phyloP scores from a whole-genome alignment of 2,113 vertebrate species.

The Oplegnathus fasciatus region DNA sequence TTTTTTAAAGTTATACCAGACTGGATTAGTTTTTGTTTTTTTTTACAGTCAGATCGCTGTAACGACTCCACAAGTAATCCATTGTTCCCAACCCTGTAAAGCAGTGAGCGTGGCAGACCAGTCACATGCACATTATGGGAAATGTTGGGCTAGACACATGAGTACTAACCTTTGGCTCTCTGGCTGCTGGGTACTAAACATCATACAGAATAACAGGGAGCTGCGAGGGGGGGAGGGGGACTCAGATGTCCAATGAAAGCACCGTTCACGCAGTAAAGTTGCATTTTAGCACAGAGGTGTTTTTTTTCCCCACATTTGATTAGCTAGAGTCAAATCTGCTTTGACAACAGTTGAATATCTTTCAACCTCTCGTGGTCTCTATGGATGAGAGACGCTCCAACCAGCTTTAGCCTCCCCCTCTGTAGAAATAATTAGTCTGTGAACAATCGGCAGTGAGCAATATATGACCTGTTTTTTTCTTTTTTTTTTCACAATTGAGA shows the following conservation, averaged over 20 bases:
- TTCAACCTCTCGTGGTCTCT: slow-evolving; percentile 40
- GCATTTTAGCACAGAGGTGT: slow-evolving; percentile 54
- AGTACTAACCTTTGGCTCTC: slow-evolving; percentile 69
- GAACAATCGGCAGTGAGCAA: slow-evolving; percentile 67
- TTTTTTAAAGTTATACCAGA: slow-evolving; percentile 32
- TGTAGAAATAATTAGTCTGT: slow-evolving; percentile 54
- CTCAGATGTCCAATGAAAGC: slow-evolving; percentile 66
- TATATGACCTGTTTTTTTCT: slow-evolving; percentile 57
- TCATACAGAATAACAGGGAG: slow-evolving; percentile 69
- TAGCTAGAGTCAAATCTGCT: slow-evolving; percentile 36
- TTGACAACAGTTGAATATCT: slow-evolving; percentile 24
- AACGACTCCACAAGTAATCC: slow-evolving; percentile 48
- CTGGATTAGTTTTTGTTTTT: slow-evolving; percentile 23
- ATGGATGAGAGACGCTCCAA: slow-evolving; percentile 39
- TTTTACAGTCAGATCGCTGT: slow-evolving; percentile 14
- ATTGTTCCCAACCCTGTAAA: slow-evolving; percentile 79
- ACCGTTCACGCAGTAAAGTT: slow-evolving; percentile 66
- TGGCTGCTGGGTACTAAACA: slow-evolving; percentile 72
- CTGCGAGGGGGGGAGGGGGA: slow-evolving; percentile 53
- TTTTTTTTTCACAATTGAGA: slow-evolving; percentile 57
- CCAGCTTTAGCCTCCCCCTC: slow-evolving; percentile 36
- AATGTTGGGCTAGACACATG: slow-evolving; percentile 66
- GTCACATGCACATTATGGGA: slow-evolving; percentile 79
- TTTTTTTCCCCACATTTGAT: slow-evolving; percentile 36
- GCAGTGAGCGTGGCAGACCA: slow-evolving; percentile 73